phyloP scores from a whole-genome alignment of 2,797 vertebrate species.

The Spinibarbus caldwelli region DNA sequence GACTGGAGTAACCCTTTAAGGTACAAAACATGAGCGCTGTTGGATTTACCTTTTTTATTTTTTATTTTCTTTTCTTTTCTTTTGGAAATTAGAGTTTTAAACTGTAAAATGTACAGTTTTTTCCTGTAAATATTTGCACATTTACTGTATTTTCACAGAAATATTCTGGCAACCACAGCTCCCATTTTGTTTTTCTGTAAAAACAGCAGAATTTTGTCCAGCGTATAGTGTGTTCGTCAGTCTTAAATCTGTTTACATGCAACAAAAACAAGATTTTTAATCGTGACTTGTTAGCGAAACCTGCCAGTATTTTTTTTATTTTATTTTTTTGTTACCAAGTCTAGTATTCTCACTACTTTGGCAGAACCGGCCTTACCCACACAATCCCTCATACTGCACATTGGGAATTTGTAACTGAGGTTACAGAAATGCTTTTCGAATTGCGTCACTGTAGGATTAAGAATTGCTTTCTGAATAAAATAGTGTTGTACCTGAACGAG shows the following conservation, averaged over 20 bases:
- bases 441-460: constrained; percentile 10
- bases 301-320: too few relatives aligned
- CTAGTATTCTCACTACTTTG: neutral
- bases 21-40: neutral
- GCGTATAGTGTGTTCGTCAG: neutral
- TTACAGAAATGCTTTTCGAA: constrained; percentile 9
- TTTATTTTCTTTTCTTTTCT: neutral
- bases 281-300: neutral
- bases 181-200: neutral
- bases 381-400: neutral
- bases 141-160: neutral
- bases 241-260: neutral
- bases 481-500: neutral
- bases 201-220: neutral
- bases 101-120: neutral
- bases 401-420: neutral
- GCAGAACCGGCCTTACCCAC: neutral
- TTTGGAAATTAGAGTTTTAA: neutral
- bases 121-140: neutral
- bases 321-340: neutral
- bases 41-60: neutral
- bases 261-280: neutral
- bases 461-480: constrained; percentile 9
- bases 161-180: neutral
- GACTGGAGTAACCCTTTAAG: too few relatives aligned